phyloP scores from a whole-genome alignment of 37 sponge, comb jelly and placozoan species.

The Bolinopsis microptera region DNA sequence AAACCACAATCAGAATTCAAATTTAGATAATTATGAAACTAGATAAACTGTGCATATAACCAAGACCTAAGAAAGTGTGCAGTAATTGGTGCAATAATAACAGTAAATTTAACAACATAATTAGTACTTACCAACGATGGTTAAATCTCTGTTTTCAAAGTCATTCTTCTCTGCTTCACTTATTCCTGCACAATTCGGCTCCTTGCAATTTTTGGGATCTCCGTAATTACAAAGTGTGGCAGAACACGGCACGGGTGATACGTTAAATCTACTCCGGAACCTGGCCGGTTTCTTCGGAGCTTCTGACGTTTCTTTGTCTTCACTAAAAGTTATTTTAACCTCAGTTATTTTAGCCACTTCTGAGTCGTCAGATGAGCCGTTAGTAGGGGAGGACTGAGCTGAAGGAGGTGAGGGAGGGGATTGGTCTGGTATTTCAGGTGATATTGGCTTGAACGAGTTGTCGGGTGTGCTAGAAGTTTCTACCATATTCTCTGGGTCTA shows the following conservation, averaged over 20 bases:
- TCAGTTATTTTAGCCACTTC: neutral
- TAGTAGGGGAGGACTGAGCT: neutral
- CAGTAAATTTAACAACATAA: too few relatives aligned
- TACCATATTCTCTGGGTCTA: neutral
- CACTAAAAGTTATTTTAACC: neutral
- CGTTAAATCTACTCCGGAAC: constrained; percentile 6
- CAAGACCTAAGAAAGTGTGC: too few relatives aligned
- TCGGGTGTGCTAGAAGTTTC: neutral
- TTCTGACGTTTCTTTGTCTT: neutral
- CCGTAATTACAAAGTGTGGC: neutral
- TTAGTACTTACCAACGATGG: neutral
- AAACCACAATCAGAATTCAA: neutral
- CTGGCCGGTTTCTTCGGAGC: neutral
- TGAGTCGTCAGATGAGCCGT: neutral
- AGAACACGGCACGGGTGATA: constrained; percentile 2
- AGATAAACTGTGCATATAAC: too few relatives aligned
- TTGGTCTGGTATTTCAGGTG: neutral
- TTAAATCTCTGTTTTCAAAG: neutral
- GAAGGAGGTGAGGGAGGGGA: neutral
- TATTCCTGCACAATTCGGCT: neutral
- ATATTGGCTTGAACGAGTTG: neutral
- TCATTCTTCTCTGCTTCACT: neutral
- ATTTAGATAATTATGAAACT: neutral
- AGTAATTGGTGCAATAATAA: too few relatives aligned
- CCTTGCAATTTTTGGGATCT: neutral